Base-by-base conservation (phyloP, 2,888 invertebrate genomes). In the Fragum fragum region DNA sequence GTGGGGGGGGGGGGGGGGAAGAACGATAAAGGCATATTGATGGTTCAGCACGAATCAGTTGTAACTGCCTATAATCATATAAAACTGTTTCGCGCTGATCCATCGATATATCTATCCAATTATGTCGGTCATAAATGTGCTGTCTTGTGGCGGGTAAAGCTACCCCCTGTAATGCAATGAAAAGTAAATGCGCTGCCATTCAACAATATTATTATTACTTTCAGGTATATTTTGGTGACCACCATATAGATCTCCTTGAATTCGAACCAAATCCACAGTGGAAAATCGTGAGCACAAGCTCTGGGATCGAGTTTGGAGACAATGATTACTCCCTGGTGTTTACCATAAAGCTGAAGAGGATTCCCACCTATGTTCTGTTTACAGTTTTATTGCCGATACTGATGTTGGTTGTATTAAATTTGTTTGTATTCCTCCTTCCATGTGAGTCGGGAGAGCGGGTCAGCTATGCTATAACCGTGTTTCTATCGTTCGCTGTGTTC, bases 341-440 rank as follows among this genome's bases (percentile, higher is more conserved):
- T 16, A 61, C 32, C 26, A 32, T 61, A 11, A 61, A 29, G 32
- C 36, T 61, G 32, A 61, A 32, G 29, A 32, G 61, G 18, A 61
- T 32, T 16, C 61, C 61, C 11, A 61, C 61, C 5, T 61, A 61
- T 32, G 61, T 61, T 7, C 18, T 61, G 32, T 61, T 61, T 61
- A 61, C 61, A n/a, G 61, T 61, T 11, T 16, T 61, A 9, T 18
- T 32, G 16, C 61, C 61, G 1, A 32, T 61, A n/a, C 28, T 61
- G 18, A 28, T 61, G 61, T n/a, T 61, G n/a, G 32, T 32, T 1
- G n/a, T 61, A n/a, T n/a, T 61, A 32, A 61, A 61, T 18, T 5
- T 61, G 9, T 61, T 61, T 61, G 61, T 61, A 29, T 61, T 61
- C n/a, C n/a, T 61, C 26, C n/a, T 61, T 18, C 61, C 61, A 32